Conservation (phyloP, 2,113 vertebrate species). For the Arenaria interpres region DNA sequence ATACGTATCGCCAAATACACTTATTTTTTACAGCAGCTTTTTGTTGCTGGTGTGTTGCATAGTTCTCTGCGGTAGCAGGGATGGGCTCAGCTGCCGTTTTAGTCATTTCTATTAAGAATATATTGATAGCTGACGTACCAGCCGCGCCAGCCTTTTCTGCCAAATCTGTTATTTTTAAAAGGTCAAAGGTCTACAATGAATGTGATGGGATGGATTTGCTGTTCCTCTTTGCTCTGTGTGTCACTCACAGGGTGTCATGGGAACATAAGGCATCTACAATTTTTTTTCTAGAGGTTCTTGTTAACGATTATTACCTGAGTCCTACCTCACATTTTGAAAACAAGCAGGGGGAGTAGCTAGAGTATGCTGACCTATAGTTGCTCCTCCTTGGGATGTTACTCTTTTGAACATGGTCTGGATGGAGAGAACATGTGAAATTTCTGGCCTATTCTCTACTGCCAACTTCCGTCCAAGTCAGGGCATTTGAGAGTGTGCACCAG, state of each 20-base stretch:
- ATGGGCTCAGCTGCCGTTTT: conserved; percentile 26
- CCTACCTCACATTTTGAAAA: background rate
- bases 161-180: background rate
- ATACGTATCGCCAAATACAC: background rate
- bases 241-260: background rate
- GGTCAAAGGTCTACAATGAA: background rate
- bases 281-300: background rate
- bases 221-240: background rate
- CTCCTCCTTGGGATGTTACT: background rate
- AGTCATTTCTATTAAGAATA: conserved; percentile 21
- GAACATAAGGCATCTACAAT: background rate
- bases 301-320: background rate
- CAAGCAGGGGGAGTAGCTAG: background rate
- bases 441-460: background rate
- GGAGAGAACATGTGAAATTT: background rate
- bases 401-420: background rate
- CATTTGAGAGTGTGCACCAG: background rate
- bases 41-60: background rate
- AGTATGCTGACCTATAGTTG: background rate
- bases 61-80: background rate
- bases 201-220: background rate
- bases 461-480: background rate
- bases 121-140: background rate
- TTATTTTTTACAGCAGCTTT: background rate
- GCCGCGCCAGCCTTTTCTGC: conserved; percentile 1